Base-by-base conservation (phyloP, 1,140 invertebrate species). In the Drosophila novamexicana region DNA sequence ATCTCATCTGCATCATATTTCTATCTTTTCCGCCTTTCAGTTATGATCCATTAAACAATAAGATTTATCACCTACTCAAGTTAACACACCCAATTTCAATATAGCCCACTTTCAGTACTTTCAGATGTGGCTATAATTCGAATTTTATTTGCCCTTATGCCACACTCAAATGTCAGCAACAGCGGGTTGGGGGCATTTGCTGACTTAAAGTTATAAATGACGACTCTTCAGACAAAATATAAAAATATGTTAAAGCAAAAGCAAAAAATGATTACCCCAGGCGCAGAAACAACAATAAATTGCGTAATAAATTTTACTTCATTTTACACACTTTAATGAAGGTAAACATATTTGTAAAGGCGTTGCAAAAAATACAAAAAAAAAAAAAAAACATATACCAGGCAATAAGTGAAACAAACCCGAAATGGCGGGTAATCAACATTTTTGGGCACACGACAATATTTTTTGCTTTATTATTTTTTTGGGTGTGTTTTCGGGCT, bases 291-390 rank as follows among this genome's bases (percentile, higher is more conserved):
- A 52, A 77, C 66, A 56, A 42, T 42, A 77, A 83, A 88, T 80
- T 89, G 77, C 74, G 52, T 74, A 80, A 84, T 83, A 58, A 71
- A 84, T 67, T 80, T 49, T 44, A 72, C 16, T 75, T 67, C 34
- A 67, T 62, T 62, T 65, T 49, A 42, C 56, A 34, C 9, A 39
- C 42, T 53, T 59, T 59, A 58, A 78, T 69, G 52, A 58, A 62
- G 52, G 42, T 61, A 67, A 73, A 67, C 62, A 58, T 59, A 65
- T 65, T 65, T 65, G 42, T 50, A 56, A 64, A 71, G 52, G 53
- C 37, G 52, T 65, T 50, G 29, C 42, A 63, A 39, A 63, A 61
- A 62, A 6, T 6, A 12, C 10, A 29, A 14, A 39, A 22, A 14
- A 29, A 56, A 65, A 45, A 5, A n/a, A n/a, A 22, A 22, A 22